Evolutionary conservation across 2,113 vertebrate species (phyloP).

Genomic region (Triplophysa dalaica): DNA sequence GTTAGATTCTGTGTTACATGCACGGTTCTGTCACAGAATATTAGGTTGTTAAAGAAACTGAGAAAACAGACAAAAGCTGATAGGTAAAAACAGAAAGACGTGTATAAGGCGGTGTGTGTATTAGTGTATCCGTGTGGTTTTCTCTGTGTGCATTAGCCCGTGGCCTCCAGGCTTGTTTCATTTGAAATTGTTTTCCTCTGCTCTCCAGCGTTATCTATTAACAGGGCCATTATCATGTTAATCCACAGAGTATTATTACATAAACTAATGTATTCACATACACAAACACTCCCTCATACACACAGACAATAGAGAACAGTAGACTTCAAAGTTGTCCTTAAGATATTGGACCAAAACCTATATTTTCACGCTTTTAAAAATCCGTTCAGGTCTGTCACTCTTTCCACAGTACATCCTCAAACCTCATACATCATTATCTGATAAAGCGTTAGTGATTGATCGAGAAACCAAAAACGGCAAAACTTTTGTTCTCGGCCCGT

Average conservation of each 20-base stretch:
- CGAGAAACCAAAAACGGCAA: conserved; percentile 38
- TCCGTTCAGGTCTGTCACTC: not conserved
- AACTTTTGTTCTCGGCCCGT: conserved; percentile 76
- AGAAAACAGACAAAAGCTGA: not conserved
- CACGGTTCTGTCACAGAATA: not conserved
- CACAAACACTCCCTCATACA: not conserved
- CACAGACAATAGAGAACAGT: not conserved
- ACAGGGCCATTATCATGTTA: conserved; percentile 88
- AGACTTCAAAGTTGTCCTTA: not conserved
- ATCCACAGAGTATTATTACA: conserved; percentile 84
- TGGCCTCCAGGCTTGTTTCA: conserved; percentile 81
- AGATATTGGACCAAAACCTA: not conserved
- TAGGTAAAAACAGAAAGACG: conserved; percentile 5
- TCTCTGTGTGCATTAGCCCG: conserved; percentile 31
- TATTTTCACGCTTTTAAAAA: too few species aligned
- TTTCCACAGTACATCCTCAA: not conserved
- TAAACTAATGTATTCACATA: conserved; percentile 83
- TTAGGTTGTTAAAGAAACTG: not conserved
- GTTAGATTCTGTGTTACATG: not conserved
- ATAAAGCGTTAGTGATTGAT: not conserved
- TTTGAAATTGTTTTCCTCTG: conserved; percentile 83
- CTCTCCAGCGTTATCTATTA: conserved; percentile 86
- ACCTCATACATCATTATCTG: conserved; percentile 1
- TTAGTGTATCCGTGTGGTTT: conserved; percentile 22
- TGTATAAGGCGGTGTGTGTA: conserved; percentile 44